Percentiles rank a stretch among this genome's conserved stretches.
Conservation (phyloP, 2,113 vertebrate species). For the Halichoeres trimaculatus region DNA sequence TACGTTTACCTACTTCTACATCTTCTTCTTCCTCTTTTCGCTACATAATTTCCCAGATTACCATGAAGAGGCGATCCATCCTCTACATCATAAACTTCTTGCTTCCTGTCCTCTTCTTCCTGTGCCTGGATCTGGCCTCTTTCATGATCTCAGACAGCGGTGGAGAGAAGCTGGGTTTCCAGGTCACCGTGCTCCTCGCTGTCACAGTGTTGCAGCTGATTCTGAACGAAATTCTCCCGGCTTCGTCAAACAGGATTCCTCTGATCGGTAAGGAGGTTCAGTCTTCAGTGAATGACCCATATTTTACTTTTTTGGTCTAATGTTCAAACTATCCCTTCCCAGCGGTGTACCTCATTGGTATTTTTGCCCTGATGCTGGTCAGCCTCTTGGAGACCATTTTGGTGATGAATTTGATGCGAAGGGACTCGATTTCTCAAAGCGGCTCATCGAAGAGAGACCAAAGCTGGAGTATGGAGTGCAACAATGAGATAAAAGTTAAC, state of each 20-base stretch:
- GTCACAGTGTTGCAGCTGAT: conserved; percentile 81
- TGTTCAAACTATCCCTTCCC: background rate
- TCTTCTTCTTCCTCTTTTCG: background rate
- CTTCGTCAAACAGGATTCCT: conserved; percentile 72
- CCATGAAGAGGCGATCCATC: conserved; percentile 78
- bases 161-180: conserved; percentile 77
- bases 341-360: conserved; percentile 76
- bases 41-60: conserved; percentile 71
- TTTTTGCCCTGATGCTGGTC: conserved; percentile 83
- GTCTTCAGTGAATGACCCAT: background rate
- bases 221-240: conserved; percentile 80
- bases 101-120: conserved; percentile 81
- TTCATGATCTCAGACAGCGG: conserved; percentile 81
- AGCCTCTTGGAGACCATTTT: conserved; percentile 83
- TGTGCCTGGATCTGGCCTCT: conserved; percentile 84
- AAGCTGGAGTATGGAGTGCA: background rate
- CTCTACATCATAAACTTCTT: conserved; percentile 86
- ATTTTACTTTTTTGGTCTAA: background rate
- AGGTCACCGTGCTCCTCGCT: conserved; percentile 77
- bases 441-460: background rate
- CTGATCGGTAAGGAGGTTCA: conserved; percentile 71
- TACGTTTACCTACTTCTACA: too few species aligned
- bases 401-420: conserved; percentile 72
- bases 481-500: background rate
- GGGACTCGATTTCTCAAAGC: conserved; percentile 30